Conservation (phyloP, 1,140 invertebrate species). For the Magallana angulata region DNA sequence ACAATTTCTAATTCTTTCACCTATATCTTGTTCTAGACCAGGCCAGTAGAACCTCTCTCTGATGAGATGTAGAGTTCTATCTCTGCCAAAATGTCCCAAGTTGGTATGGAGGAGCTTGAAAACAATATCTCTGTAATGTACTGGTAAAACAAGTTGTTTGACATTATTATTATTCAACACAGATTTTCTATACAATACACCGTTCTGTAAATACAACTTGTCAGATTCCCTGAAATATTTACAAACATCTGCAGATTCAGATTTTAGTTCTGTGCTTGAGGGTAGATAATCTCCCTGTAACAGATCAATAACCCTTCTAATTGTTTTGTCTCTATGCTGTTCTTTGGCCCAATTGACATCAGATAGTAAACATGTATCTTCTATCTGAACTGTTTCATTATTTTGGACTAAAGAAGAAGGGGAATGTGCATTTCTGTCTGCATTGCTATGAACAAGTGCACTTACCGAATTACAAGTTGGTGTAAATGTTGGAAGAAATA, state of each 20-base stretch:
- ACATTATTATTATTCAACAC: neutral
- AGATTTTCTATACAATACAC: neutral
- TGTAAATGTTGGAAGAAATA: no score
- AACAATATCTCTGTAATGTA: neutral
- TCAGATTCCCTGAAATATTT: conserved; percentile 14
- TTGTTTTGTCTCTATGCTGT: neutral
- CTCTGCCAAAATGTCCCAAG: conserved; percentile 44
- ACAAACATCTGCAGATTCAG: neutral
- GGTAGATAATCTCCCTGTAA: neutral
- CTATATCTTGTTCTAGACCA: conserved; percentile 12
- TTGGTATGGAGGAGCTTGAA: no score
- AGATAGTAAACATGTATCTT: neutral
- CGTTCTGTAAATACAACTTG: neutral
- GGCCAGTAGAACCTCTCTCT: conserved; percentile 46
- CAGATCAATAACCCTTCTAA: neutral
- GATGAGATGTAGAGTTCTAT: neutral
- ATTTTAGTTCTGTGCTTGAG: neutral
- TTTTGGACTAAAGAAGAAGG: no score
- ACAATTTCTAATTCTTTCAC: conserved; percentile 41
- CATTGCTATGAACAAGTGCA: no score
- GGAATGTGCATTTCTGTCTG: no score
- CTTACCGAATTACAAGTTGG: no score
- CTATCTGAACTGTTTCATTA: no score
- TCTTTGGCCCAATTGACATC: neutral
- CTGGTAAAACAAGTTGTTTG: conserved; percentile 43